Percentiles rank a stretch among this genome's conserved stretches.
These are phyloP conservation scores for Kryptopterus vitreolus DNA, from an alignment of 2,797 vertebrate genomes.

Conservation along the genomic window DNA sequence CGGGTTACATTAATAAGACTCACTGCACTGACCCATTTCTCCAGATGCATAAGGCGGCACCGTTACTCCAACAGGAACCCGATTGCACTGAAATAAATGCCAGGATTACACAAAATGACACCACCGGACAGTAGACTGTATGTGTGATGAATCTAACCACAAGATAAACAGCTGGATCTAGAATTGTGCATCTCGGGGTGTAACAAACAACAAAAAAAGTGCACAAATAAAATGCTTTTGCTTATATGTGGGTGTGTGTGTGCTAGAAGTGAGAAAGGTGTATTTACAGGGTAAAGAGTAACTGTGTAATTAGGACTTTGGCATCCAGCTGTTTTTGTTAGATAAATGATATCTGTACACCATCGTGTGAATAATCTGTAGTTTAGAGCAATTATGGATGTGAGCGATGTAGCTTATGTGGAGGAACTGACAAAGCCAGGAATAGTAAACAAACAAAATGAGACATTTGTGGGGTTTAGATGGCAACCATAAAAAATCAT, in stretches of 20 bases:
- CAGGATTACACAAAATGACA: slow-evolving; percentile 32
- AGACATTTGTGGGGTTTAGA: not conserved
- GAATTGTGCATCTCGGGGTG: not conserved
- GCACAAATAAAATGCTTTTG: not conserved
- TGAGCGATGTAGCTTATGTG: not conserved
- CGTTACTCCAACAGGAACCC: slow-evolving; percentile 19
- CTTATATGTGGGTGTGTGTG: not conserved
- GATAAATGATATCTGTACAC: not conserved
- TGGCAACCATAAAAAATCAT: not conserved
- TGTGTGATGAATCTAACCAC: too few species aligned
- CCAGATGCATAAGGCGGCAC: slow-evolving; percentile 30
- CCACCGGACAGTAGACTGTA: not conserved
- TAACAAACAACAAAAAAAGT: not conserved
- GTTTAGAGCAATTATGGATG: not conserved
- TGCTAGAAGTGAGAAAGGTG: not conserved
- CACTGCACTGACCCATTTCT: slow-evolving; percentile 52
- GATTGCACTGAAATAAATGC: not conserved
- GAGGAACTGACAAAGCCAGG: not conserved
- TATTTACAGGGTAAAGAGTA: not conserved
- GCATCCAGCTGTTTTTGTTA: not conserved
- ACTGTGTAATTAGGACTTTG: not conserved
- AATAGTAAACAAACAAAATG: not conserved
- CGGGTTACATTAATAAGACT: slow-evolving; percentile 47
- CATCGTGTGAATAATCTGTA: not conserved
- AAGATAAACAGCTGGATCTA: not conserved